These are phyloP conservation scores for Caenorhabditis inopinata DNA, from an alignment of 1,140 invertebrate species.

Conservation along the genomic window DNA sequence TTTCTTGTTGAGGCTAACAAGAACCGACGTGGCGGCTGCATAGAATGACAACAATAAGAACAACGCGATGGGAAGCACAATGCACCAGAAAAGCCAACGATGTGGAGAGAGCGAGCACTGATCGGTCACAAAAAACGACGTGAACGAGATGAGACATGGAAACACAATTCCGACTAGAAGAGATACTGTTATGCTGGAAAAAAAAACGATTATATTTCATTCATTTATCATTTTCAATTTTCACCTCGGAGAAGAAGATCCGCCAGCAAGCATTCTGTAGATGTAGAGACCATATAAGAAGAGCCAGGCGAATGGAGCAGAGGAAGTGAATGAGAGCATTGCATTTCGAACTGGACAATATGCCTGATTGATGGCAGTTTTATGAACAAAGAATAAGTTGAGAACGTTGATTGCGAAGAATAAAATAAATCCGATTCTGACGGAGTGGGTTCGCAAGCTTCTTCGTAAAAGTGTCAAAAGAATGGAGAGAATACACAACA, in stretches of 20 bases:
- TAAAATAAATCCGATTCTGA: constrained; percentile 38
- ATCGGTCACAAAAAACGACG: constrained; percentile 37
- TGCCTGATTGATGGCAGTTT: constrained; percentile 40
- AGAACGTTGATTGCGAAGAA: constrained; percentile 39
- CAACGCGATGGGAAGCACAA: constrained; percentile 41
- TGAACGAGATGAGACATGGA: constrained; percentile 38
- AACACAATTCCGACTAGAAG: constrained; percentile 44
- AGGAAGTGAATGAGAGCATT: constrained; percentile 45
- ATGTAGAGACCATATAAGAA: constrained; percentile 48
- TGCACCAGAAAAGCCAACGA: constrained; percentile 42
- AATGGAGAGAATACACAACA: constrained; percentile 39
- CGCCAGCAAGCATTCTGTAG: constrained; percentile 46
- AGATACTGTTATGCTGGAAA: constrained; percentile 34
- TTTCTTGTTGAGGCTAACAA: constrained; percentile 47
- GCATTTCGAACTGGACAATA: constrained; percentile 47
- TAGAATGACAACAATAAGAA: constrained; percentile 50
- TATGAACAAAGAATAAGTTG: constrained; percentile 39
- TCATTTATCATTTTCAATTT: neutral
- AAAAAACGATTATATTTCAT: neutral
- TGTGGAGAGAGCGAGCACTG: constrained; percentile 10
- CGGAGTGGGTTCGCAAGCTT: constrained; percentile 25
- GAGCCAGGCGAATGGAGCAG: constrained; percentile 46
- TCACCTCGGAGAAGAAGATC: constrained; percentile 13
- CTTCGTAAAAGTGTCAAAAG: constrained; percentile 16
- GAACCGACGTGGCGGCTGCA: constrained; percentile 45